A percentile compares a stretch with the other conserved stretches of the same genome.
Evolutionary conservation across 2,797 vertebrate genomes (phyloP).

Genomic region (Epinephelus coioides): DNA sequence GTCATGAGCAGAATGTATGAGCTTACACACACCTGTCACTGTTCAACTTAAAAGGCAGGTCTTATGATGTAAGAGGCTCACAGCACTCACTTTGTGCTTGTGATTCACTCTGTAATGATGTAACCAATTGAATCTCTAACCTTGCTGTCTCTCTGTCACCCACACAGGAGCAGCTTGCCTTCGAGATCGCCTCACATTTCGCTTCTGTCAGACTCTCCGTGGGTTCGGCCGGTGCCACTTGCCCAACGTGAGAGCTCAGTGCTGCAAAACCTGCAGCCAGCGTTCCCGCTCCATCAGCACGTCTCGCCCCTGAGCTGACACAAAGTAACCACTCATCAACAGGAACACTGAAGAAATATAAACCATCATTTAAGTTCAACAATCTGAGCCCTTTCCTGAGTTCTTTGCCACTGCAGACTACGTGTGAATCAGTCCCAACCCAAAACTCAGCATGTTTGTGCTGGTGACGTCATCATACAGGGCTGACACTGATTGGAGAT

Average conservation of each 20-base stretch:
- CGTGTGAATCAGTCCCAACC: slow-evolving; percentile 10
- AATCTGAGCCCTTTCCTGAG: slow-evolving; percentile 38
- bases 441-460: slow-evolving; percentile 26
- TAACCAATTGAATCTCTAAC: neutral
- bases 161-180: slow-evolving; percentile 85
- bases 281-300: slow-evolving; percentile 70
- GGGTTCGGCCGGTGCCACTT: slow-evolving; percentile 90
- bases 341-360: slow-evolving; percentile 1
- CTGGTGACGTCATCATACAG: neutral
- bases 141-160: slow-evolving; percentile 12
- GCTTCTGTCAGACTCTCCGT: slow-evolving; percentile 92
- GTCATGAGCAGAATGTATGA: neutral
- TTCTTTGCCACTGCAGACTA: slow-evolving; percentile 6
- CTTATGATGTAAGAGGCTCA: neutral
- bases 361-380: slow-evolving; percentile 13
- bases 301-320: slow-evolving; percentile 73
- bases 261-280: slow-evolving; percentile 90
- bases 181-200: slow-evolving; percentile 86
- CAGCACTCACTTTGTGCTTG: too few species aligned
- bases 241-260: slow-evolving; percentile 85
- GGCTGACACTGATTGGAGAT: slow-evolving; percentile 2
- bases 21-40: neutral
- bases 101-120: neutral
- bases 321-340: slow-evolving; percentile 13
- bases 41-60: neutral